A percentile compares a stretch with the other conserved stretches of the same genome.
Conservation (phyloP, 2,797 vertebrate genomes). For the Naso thynnoides region DNA sequence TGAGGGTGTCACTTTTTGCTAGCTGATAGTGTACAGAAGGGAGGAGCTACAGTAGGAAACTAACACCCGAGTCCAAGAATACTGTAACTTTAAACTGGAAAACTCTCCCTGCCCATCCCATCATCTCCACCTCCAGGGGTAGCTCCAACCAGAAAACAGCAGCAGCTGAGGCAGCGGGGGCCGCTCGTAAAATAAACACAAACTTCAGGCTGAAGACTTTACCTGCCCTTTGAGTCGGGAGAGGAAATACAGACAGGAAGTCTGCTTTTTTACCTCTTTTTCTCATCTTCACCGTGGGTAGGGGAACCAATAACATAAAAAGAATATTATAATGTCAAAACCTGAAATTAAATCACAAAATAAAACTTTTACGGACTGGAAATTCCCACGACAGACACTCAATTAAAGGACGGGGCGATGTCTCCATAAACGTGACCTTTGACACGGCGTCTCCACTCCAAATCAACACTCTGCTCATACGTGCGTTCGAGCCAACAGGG, state of each 20-base stretch:
- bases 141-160: conserved; percentile 67
- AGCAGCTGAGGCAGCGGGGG: conserved; percentile 58
- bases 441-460: conserved; percentile 61
- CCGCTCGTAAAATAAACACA: conserved; percentile 81
- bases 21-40: conserved; percentile 3
- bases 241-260: conserved; percentile 62
- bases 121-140: conserved; percentile 65
- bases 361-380: conserved; percentile 66
- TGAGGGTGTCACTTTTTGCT: neutral
- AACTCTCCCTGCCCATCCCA: conserved; percentile 26
- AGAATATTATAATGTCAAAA: conserved; percentile 49
- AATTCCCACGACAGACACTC: conserved; percentile 51
- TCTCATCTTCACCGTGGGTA: conserved; percentile 50
- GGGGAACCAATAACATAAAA: conserved; percentile 54
- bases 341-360: conserved; percentile 54
- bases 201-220: conserved; percentile 77
- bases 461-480: conserved; percentile 78
- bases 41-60: conserved; percentile 28
- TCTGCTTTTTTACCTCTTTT: conserved; percentile 35
- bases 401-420: conserved; percentile 49
- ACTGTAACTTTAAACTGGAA: conserved; percentile 68
- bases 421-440: conserved; percentile 69
- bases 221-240: conserved; percentile 70
- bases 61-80: conserved; percentile 56
- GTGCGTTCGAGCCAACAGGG: conserved; percentile 71